phyloP scores from a whole-genome alignment of 1,140 invertebrate genomes.

The Cotesia chilonis region DNA sequence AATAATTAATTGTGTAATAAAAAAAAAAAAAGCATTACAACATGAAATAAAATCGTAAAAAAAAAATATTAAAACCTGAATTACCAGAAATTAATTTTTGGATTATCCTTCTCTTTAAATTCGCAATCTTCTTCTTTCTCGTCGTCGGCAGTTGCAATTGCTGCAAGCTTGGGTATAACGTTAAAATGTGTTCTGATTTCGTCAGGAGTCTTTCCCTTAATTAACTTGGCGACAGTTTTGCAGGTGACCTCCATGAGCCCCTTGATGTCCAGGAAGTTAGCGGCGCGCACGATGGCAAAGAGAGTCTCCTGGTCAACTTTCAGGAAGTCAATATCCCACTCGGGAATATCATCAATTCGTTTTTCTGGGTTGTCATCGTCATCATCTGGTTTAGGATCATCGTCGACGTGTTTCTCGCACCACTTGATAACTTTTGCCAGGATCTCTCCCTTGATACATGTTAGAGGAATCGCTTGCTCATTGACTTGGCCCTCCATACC shows the following conservation, averaged over 20 bases:
- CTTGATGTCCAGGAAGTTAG: constrained; percentile 99
- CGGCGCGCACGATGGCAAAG: constrained; percentile 94
- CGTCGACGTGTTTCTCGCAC: constrained; percentile 95
- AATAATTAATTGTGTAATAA: too few relatives aligned
- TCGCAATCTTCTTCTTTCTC: too few relatives aligned
- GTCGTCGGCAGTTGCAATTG: too few relatives aligned
- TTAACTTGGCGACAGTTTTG: constrained; percentile 99
- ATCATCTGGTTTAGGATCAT: constrained; percentile 93
- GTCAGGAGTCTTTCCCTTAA: constrained; percentile 96
- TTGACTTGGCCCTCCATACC: constrained; percentile 90
- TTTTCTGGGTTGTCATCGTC: constrained; percentile 96
- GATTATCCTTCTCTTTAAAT: too few relatives aligned
- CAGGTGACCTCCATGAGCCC: constrained; percentile 96
- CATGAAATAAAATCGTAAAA: too few relatives aligned
- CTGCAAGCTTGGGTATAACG: too few relatives aligned
- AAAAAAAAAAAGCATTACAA: too few relatives aligned
- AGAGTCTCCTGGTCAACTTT: constrained; percentile 96
- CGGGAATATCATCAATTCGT: constrained; percentile 96
- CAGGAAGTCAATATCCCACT: constrained; percentile 98
- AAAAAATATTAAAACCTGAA: too few relatives aligned
- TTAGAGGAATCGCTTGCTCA: constrained; percentile 95
- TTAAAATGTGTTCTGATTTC: constrained; percentile 99
- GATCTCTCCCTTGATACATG: constrained; percentile 98
- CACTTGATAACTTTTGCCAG: constrained; percentile 96
- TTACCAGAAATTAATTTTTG: too few relatives aligned